Evolutionary conservation across 2,113 vertebrate species (phyloP).

Genomic region (Otocyon megalotis): DNA sequence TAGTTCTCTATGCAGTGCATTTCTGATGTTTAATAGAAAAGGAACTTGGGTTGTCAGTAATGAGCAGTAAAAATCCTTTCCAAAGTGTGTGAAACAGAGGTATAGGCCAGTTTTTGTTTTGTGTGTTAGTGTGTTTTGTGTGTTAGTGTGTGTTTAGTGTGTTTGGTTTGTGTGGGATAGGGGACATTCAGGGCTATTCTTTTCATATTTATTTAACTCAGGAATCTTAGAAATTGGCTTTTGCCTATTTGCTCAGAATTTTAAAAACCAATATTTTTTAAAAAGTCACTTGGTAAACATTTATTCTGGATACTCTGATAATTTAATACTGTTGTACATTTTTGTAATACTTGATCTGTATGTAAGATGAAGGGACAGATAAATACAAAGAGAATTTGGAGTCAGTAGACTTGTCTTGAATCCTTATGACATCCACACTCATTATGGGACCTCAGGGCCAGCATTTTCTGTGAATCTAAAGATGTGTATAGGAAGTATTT

Average conservation of each 20-base stretch:
- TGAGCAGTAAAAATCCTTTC: neutral
- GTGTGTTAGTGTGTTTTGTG: neutral
- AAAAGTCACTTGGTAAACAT: neutral
- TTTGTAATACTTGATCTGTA: constrained; percentile 5
- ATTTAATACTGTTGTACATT: neutral
- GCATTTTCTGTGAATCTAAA: neutral
- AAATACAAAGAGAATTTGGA: constrained; percentile 16
- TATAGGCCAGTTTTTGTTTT: neutral
- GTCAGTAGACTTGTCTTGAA: neutral
- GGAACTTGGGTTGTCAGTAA: neutral
- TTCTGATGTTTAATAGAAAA: neutral
- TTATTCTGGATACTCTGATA: neutral
- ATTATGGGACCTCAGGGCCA: neutral
- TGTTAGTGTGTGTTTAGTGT: neutral
- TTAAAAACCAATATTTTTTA: neutral
- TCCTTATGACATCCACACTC: neutral
- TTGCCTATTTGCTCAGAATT: constrained; percentile 25
- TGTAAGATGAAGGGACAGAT: neutral
- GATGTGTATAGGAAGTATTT: neutral
- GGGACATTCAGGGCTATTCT: neutral
- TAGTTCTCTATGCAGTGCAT: neutral
- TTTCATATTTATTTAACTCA: constrained; percentile 10
- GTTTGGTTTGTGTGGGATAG: neutral
- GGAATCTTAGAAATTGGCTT: constrained; percentile 9
- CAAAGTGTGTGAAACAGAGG: neutral